phyloP scores from a whole-genome alignment of 2,888 invertebrate species.

The Smittia aterrima region DNA sequence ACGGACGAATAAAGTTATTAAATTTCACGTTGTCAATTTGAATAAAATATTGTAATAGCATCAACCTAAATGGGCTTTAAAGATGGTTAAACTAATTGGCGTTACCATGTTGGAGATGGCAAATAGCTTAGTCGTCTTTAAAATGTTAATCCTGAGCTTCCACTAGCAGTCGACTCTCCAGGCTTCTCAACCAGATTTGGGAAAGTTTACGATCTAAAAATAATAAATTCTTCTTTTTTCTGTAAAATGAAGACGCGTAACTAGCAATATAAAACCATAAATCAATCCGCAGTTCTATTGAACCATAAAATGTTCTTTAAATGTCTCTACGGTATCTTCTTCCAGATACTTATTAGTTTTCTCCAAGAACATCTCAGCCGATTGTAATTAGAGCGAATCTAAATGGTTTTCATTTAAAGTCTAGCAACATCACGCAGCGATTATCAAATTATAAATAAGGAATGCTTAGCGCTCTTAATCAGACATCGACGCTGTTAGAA shows the following conservation, averaged over 20 bases:
- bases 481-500: not conserved
- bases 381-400: slow-evolving; percentile 36
- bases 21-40: slow-evolving; percentile 40
- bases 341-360: slow-evolving; percentile 10
- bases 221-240: too few species aligned
- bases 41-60: slow-evolving; percentile 39
- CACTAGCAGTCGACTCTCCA: not conserved
- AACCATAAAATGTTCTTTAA: not conserved
- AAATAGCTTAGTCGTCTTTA: not conserved
- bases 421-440: slow-evolving; percentile 15
- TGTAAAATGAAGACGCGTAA: slow-evolving; percentile 9
- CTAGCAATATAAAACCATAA: slow-evolving; percentile 34
- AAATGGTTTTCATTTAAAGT: slow-evolving; percentile 1
- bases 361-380: not conserved
- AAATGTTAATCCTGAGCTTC: slow-evolving; percentile 7
- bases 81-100: slow-evolving; percentile 39
- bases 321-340: slow-evolving; percentile 19
- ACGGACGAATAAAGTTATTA: slow-evolving; percentile 35
- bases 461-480: slow-evolving; percentile 5
- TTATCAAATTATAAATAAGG: slow-evolving; percentile 34
- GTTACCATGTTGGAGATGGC: slow-evolving; percentile 13
- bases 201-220: too few species aligned
- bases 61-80: slow-evolving; percentile 13
- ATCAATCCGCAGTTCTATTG: slow-evolving; percentile 33
- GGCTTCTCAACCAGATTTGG: not conserved